Evolutionary conservation across 1,140 invertebrate genomes (phyloP), one percentile per base, ranked within the genome.

Genomic region (Hydropsyche tenuis): DNA sequence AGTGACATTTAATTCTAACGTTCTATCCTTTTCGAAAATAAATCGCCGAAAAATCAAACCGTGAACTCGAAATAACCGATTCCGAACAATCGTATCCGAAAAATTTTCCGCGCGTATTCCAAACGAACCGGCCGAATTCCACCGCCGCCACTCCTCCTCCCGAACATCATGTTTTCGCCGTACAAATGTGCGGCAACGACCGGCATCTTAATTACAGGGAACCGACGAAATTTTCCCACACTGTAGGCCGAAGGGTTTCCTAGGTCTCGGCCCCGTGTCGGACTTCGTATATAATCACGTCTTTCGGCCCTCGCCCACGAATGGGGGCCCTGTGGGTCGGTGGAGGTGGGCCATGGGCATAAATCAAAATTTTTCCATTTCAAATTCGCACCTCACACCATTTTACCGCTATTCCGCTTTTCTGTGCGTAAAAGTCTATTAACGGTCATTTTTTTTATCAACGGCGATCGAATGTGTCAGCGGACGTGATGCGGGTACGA

Each of bases 131-230:
- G 30, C 30, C 30, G 30, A 37, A 37, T 37, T 37, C 30, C 30
- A 37, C 30, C 30, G 3, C 30, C 30, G 3, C 30, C 30, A 3
- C 30, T 4, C 30, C 30, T 9, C 30, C 30, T 37, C 30, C 30
- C 3, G 9, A 37, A 37, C 30, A 37, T 37, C 30, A 37, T 9
- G 30, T 9, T 37, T 37, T 37, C 7, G 37, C 30, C 63, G 27
- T 65, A 42, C 63, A 43, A 65, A 65, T 43, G 16, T 65, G 37
- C 27, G 60, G 60, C 27, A n/a, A 51, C 18, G 46, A 20, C 14
- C 18, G 46, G 46, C 60, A 63, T 63, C 60, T 63, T 63, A 63
- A 63, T 63, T 63, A 63, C 60, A 30, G 30, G 9, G 30, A 37
- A 37, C 23, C 60, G 23, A 51, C 46, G 14, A 51, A 37, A 37